phyloP scores from a whole-genome alignment of 2,797 vertebrate genomes.

The Sebastes ruberrimus region DNA sequence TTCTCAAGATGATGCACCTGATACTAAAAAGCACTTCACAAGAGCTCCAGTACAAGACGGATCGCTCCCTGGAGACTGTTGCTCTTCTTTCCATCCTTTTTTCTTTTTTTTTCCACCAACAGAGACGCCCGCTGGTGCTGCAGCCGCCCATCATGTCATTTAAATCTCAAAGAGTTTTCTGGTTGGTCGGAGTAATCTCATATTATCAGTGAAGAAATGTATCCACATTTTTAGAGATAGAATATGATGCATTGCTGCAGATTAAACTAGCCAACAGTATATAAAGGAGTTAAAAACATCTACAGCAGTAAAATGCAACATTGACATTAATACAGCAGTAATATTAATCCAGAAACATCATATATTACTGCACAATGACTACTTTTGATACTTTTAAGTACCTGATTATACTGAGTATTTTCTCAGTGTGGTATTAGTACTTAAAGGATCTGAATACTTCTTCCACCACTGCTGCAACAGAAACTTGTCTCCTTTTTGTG shows the following conservation, averaged over 20 bases:
- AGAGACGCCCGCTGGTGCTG: conserved; percentile 73
- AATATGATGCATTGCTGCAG: too few species aligned
- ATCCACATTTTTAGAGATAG: too few species aligned
- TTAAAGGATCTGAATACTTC: background rate
- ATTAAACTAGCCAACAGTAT: too few species aligned
- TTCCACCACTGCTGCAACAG: conserved; percentile 61
- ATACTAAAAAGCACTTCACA: conserved; percentile 97
- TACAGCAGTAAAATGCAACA: background rate
- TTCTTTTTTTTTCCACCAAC: background rate
- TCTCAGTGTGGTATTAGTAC: background rate
- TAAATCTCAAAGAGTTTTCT: conserved; percentile 79
- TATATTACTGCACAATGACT: background rate
- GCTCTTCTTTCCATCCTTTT: conserved; percentile 83
- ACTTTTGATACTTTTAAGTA: background rate
- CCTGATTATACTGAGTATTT: background rate
- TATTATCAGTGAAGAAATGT: conserved; percentile 33
- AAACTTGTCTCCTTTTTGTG: conserved; percentile 63
- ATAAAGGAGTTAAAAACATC: background rate
- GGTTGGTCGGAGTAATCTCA: conserved; percentile 67
- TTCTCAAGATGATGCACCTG: conserved; percentile 99
- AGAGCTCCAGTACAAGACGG: conserved; percentile 85
- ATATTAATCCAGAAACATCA: background rate
- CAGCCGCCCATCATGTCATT: conserved; percentile 88
- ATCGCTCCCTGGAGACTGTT: conserved; percentile 87
- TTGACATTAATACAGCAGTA: background rate